Percentiles rank a stretch among this genome's conserved stretches.
These are phyloP conservation scores for Mythimna impura DNA, from an alignment of 2,888 invertebrate genomes.

Conservation along the genomic window DNA sequence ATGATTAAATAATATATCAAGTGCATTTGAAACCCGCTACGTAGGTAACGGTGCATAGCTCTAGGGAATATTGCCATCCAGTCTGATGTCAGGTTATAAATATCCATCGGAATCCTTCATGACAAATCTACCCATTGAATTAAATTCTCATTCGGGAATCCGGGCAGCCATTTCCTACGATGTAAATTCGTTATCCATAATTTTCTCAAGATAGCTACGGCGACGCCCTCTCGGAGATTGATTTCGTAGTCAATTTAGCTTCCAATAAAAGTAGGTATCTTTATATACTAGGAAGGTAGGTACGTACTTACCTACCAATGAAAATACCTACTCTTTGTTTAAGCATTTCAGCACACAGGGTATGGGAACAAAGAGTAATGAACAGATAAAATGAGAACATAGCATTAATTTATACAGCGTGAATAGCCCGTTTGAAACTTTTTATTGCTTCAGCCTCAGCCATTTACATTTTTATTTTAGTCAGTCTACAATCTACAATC, in stretches of 20 bases:
- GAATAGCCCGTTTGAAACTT: conserved; percentile 33
- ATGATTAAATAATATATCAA: neutral
- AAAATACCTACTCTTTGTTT: neutral
- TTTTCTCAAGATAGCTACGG: conserved; percentile 6
- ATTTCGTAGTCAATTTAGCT: conserved; percentile 16
- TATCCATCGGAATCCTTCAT: neutral
- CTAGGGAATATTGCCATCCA: neutral
- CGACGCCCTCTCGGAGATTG: conserved; percentile 15
- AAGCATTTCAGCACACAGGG: conserved; percentile 3
- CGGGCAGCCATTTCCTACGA: conserved; percentile 14
- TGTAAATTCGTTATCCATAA: conserved; percentile 30
- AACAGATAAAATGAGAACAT: conserved; percentile 24
- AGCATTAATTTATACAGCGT: conserved; percentile 22
- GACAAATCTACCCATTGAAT: conserved; percentile 1
- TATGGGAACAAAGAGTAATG: conserved; percentile 32
- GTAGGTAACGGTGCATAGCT: neutral
- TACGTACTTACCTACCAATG: too few relatives aligned
- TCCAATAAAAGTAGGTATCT: neutral
- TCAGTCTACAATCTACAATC: neutral
- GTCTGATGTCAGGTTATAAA: neutral
- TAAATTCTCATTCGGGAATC: conserved; percentile 3
- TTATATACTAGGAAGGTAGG: too few relatives aligned
- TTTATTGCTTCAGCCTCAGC: conserved; percentile 4
- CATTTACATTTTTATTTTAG: conserved; percentile 28
- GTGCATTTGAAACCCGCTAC: neutral